These are phyloP conservation scores for Apis laboriosa DNA, from an alignment of 1,140 invertebrate species.

Conservation along the genomic window DNA sequence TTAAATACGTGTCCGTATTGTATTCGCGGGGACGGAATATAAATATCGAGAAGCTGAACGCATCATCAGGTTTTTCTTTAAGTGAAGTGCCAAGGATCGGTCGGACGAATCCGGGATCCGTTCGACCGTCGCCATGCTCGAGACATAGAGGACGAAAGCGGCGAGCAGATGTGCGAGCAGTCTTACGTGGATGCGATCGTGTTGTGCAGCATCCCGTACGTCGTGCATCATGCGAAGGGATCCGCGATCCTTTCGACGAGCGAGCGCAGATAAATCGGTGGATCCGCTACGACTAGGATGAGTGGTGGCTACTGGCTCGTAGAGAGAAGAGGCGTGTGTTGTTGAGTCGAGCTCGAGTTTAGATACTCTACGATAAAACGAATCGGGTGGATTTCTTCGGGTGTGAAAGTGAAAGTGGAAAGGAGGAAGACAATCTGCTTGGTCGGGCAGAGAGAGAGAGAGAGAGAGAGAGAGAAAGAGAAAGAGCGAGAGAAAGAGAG, in stretches of 20 bases:
- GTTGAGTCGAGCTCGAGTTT: neutral
- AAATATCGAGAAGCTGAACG: too few relatives aligned
- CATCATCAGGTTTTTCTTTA: neutral
- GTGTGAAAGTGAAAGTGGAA: too few relatives aligned
- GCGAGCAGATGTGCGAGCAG: neutral
- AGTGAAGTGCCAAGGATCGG: neutral
- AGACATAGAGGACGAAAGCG: slow-evolving; percentile 1
- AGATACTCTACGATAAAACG: too few relatives aligned
- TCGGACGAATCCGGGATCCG: neutral
- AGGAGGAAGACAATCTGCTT: too few relatives aligned
- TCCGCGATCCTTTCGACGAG: neutral
- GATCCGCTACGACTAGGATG: neutral
- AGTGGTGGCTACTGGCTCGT: slow-evolving; percentile 11
- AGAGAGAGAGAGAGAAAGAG: too few relatives aligned
- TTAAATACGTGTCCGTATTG: too few relatives aligned
- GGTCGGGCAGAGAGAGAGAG: too few relatives aligned
- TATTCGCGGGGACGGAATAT: too few relatives aligned
- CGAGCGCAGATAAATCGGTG: slow-evolving; percentile 2
- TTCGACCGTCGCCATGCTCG: slow-evolving; percentile 4
- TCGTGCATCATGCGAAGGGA: slow-evolving; percentile 34
- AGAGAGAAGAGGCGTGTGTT: neutral
- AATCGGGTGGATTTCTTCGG: too few relatives aligned
- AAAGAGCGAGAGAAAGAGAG: too few relatives aligned
- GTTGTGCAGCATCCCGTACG: neutral
- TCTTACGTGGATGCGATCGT: neutral